A percentile compares a stretch with the other conserved stretches of the same genome.
Conservation (phyloP, 53 echinoderm and acorn worm species). For the Stichopus horrens region DNA sequence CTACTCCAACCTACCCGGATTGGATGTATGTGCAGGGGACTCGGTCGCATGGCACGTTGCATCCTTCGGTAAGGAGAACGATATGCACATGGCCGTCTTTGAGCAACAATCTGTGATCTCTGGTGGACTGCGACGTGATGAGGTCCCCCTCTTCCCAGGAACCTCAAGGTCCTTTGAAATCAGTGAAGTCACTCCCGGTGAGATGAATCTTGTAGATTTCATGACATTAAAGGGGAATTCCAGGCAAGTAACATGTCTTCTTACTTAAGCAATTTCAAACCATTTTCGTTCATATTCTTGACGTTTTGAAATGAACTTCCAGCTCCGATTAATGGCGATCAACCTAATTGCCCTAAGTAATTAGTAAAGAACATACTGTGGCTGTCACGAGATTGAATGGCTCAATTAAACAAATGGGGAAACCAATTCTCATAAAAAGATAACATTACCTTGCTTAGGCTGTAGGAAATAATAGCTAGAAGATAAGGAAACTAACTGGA, state of each 20-base stretch:
- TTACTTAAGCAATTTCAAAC: no score
- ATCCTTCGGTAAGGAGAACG: constrained; percentile 72
- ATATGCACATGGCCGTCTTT: constrained; percentile 72
- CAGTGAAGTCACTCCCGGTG: constrained; percentile 63
- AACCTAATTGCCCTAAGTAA: no score
- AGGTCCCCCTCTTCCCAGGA: constrained; percentile 71
- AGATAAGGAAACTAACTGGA: no score
- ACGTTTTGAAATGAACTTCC: no score
- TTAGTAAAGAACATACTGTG: no score
- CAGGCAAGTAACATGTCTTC: background rate
- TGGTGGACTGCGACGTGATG: constrained; percentile 58
- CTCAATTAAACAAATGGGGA: no score
- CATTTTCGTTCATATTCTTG: no score
- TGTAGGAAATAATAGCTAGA: no score
- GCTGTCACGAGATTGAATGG: no score
- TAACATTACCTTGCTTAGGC: no score
- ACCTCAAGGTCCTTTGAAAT: constrained; percentile 58
- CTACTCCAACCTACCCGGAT: constrained; percentile 59
- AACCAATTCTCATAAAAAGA: no score
- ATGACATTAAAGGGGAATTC: background rate
- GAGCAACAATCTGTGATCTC: constrained; percentile 61
- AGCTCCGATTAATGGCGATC: no score
- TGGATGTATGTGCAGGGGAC: constrained; percentile 59
- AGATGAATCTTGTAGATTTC: background rate
- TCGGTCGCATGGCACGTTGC: constrained; percentile 73